phyloP scores from a whole-genome alignment of 1,140 invertebrate species.

The Oedothorax gibbosus region DNA sequence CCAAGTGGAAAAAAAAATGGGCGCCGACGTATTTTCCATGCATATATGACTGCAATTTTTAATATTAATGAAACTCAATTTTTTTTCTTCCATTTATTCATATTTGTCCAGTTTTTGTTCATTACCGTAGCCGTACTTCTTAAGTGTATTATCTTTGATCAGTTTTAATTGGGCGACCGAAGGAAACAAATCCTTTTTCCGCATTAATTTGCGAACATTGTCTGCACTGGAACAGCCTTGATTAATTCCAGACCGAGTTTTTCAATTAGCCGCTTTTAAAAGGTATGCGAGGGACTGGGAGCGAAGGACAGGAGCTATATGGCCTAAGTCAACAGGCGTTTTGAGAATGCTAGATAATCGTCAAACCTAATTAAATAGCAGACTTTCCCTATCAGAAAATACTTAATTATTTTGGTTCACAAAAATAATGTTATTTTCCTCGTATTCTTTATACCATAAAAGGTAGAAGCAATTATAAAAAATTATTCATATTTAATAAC shows the following conservation, averaged over 20 bases:
- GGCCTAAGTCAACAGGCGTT: background rate
- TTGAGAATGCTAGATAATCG: background rate
- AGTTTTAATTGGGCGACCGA: constrained; percentile 57
- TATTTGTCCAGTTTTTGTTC: constrained; percentile 52
- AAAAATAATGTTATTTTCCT: no score
- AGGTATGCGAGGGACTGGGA: constrained; percentile 38
- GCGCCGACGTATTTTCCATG: constrained; percentile 43
- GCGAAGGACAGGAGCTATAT: background rate
- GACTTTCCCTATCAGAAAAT: no score
- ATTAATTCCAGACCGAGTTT: constrained; percentile 59
- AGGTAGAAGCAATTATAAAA: no score
- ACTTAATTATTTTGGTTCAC: no score
- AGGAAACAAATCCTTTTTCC: constrained; percentile 60
- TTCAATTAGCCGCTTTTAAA: constrained; percentile 60
- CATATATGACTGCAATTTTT: constrained; percentile 60
- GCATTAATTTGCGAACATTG: constrained; percentile 60
- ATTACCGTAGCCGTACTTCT: constrained; percentile 48
- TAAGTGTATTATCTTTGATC: constrained; percentile 61
- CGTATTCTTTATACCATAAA: no score
- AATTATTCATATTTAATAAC: no score
- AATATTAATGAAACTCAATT: constrained; percentile 56
- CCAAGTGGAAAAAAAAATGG: constrained; percentile 45
- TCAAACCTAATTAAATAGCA: no score
- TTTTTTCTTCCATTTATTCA: constrained; percentile 51
- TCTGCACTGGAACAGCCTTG: constrained; percentile 58